phyloP scores from a whole-genome alignment of 2,113 vertebrate species.

The Spizaetus ornatus region DNA sequence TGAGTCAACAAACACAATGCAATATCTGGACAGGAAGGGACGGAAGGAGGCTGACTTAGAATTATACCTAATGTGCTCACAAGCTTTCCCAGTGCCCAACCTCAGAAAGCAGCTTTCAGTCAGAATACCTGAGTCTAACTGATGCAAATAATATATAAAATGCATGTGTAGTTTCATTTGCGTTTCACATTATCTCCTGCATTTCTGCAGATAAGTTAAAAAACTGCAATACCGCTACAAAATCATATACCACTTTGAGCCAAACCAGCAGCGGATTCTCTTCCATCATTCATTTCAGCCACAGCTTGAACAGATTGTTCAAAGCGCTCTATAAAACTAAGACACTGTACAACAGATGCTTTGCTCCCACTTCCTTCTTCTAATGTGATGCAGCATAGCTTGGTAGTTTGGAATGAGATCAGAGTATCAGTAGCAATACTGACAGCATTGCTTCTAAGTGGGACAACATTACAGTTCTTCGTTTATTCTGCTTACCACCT shows the following conservation, averaged over 20 bases:
- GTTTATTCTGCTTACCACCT: not conserved
- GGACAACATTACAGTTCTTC: not conserved
- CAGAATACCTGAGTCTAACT: slow-evolving; percentile 70
- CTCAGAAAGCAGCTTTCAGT: slow-evolving; percentile 55
- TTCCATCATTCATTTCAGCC: not conserved
- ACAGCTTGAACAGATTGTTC: not conserved
- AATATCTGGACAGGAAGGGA: not conserved
- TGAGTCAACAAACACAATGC: not conserved
- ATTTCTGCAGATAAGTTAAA: slow-evolving; percentile 53
- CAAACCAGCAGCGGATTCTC: slow-evolving; percentile 46
- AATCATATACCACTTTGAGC: slow-evolving; percentile 2
- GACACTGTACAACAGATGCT: not conserved
- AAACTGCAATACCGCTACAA: slow-evolving; percentile 12
- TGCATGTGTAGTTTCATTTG: not conserved
- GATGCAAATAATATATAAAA: slow-evolving; percentile 29
- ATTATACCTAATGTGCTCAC: not conserved
- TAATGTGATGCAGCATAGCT: not conserved
- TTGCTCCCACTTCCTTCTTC: not conserved
- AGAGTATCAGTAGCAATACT: not conserved
- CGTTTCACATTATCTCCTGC: slow-evolving; percentile 56
- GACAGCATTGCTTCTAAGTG: not conserved
- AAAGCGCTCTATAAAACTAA: slow-evolving; percentile 33
- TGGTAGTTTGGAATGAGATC: not conserved
- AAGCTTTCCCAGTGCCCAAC: not conserved
- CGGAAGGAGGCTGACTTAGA: not conserved